phyloP scores from a whole-genome alignment of 2,888 invertebrate species.

The Mimachlamys varia region DNA sequence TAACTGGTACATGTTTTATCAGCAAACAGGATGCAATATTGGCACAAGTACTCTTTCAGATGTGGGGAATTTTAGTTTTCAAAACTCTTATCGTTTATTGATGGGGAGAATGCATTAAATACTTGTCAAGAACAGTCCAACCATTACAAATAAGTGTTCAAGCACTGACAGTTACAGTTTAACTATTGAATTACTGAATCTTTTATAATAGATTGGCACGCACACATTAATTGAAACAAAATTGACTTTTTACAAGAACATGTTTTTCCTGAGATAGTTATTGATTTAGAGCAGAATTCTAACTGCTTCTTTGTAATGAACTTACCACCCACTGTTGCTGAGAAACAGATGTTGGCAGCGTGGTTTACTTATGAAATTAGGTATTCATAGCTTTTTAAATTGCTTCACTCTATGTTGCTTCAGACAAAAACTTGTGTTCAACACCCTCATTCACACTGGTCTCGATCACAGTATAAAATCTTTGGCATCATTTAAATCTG shows the following conservation, averaged over 20 bases:
- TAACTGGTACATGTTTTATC: background rate
- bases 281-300: background rate
- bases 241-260: slow-evolving; percentile 28
- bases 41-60: background rate
- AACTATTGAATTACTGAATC: too few species aligned
- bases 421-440: too few species aligned
- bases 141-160: too few species aligned
- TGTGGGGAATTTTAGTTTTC: background rate
- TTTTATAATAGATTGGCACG: too few species aligned
- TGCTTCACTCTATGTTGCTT: background rate
- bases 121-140: too few species aligned
- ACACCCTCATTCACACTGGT: too few species aligned
- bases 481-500: too few species aligned
- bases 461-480: too few species aligned
- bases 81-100: slow-evolving; percentile 1
- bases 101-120: background rate
- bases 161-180: too few species aligned
- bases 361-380: background rate
- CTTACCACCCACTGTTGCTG: background rate
- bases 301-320: background rate
- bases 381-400: background rate
- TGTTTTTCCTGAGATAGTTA: background rate
- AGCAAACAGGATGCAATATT: slow-evolving; percentile 7
- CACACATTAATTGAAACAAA: slow-evolving; percentile 14
- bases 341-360: background rate